Conservation (phyloP, 2,888 invertebrate genomes). For the Limnephilus auricula region DNA sequence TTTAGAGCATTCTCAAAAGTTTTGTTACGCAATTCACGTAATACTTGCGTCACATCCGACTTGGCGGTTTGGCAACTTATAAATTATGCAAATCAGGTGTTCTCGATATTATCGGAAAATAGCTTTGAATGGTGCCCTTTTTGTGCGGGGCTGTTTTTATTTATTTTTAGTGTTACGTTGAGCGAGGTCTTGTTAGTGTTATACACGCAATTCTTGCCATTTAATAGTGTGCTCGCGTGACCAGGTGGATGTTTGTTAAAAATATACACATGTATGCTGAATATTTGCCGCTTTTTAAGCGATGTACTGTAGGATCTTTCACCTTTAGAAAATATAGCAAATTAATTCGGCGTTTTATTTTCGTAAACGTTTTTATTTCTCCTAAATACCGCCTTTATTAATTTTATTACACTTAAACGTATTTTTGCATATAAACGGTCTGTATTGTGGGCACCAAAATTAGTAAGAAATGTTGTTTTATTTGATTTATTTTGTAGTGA, state of each 20-base stretch:
- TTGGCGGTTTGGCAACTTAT: not conserved
- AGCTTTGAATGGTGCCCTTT: conserved; percentile 2
- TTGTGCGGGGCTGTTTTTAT: not conserved
- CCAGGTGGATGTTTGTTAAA: conserved; percentile 14
- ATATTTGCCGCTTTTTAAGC: not conserved
- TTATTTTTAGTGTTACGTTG: not conserved
- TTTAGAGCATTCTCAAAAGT: conserved; percentile 8
- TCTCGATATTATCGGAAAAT: not conserved
- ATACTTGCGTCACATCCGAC: conserved; percentile 41
- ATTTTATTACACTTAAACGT: not conserved
- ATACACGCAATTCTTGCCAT: not conserved
- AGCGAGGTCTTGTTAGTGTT: conserved; percentile 11
- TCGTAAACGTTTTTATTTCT: not conserved
- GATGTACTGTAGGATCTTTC: not conserved
- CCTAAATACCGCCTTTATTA: not conserved
- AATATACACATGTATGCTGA: conserved; percentile 17
- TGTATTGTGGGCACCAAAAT: not conserved
- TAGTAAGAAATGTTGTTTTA: not conserved
- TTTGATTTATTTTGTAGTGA: not conserved
- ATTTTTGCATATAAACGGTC: not conserved
- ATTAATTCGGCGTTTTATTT: not conserved
- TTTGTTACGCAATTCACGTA: conserved; percentile 15
- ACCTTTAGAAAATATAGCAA: not conserved
- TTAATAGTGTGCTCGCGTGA: conserved; percentile 55
- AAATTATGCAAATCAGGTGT: not conserved